phyloP scores from a whole-genome alignment of 2,888 invertebrate species.

The Sesamia inferens region DNA sequence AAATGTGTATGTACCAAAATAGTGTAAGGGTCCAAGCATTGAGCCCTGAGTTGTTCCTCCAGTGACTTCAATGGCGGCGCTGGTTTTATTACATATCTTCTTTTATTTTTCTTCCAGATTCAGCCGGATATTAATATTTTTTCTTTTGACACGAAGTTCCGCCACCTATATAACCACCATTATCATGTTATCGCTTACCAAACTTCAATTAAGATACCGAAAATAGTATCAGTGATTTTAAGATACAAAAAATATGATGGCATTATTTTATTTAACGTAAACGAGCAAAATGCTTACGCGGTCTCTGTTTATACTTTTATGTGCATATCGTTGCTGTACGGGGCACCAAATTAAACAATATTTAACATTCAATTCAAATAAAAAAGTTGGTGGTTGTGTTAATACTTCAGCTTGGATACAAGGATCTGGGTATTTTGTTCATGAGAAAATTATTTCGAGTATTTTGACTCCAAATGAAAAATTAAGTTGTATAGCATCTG shows the following conservation, averaged over 20 bases:
- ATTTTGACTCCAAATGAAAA: slow-evolving; percentile 30
- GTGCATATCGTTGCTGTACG: slow-evolving; percentile 19
- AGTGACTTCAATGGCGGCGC: too few relatives aligned
- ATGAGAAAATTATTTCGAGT: slow-evolving; percentile 12
- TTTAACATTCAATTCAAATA: slow-evolving; percentile 29
- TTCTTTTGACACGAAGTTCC: slow-evolving; percentile 30
- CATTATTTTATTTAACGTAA: slow-evolving; percentile 36
- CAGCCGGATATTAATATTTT: not conserved
- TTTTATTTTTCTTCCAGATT: not conserved
- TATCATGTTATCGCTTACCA: slow-evolving; percentile 41
- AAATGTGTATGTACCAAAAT: too few relatives aligned
- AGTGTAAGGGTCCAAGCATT: too few relatives aligned
- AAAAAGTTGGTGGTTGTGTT: slow-evolving; percentile 22
- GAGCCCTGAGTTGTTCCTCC: too few relatives aligned
- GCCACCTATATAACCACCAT: slow-evolving; percentile 17
- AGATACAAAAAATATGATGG: slow-evolving; percentile 13
- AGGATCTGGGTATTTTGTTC: slow-evolving; percentile 1
- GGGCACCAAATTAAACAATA: slow-evolving; percentile 27
- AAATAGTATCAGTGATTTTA: slow-evolving; percentile 34
- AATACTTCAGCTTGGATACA: slow-evolving; percentile 21
- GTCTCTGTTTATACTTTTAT: slow-evolving; percentile 28
- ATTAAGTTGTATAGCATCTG: slow-evolving; percentile 50
- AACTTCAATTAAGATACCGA: slow-evolving; percentile 42
- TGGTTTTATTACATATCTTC: too few relatives aligned
- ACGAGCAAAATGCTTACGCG: slow-evolving; percentile 47